phyloP scores from a whole-genome alignment of 2,113 vertebrate genomes.

The Apistogramma diplotaenia region DNA sequence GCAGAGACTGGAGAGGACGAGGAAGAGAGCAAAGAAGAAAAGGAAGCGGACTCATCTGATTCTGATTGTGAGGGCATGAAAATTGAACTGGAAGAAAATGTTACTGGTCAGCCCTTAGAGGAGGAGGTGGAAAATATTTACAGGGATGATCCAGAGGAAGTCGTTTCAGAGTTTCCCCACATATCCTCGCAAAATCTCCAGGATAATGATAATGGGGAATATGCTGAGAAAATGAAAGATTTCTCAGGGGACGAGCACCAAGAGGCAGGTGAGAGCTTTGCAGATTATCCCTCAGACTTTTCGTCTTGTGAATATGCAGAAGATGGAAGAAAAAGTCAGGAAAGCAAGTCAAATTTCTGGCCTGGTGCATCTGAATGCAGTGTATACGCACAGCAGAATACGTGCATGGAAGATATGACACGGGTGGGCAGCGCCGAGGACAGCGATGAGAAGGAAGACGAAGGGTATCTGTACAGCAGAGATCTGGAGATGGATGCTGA shows the following conservation, averaged over 20 bases:
- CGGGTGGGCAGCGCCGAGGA: neutral
- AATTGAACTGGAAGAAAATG: neutral
- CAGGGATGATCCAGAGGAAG: neutral
- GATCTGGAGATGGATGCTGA: constrained; percentile 17
- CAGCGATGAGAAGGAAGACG: constrained; percentile 1
- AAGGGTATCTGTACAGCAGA: constrained; percentile 25
- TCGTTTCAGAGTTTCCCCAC: constrained; percentile 11
- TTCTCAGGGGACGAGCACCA: constrained; percentile 76
- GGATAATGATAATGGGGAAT: constrained; percentile 14
- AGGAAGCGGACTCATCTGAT: constrained; percentile 1
- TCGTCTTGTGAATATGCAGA: constrained; percentile 64
- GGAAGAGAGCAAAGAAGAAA: neutral
- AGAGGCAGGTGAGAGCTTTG: constrained; percentile 70
- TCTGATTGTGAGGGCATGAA: constrained; percentile 23
- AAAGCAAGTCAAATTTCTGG: neutral
- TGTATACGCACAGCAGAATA: neutral
- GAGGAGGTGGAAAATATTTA: neutral
- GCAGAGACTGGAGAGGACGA: constrained; percentile 19
- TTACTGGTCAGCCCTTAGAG: neutral
- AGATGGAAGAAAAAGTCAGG: neutral
- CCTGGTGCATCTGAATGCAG: neutral
- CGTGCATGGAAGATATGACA: neutral
- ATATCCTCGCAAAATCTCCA: constrained; percentile 28
- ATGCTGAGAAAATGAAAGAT: constrained; percentile 52
- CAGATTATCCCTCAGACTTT: constrained; percentile 75